Base-by-base conservation (phyloP, 2,113 vertebrate species). In the Trematocara zebra region DNA sequence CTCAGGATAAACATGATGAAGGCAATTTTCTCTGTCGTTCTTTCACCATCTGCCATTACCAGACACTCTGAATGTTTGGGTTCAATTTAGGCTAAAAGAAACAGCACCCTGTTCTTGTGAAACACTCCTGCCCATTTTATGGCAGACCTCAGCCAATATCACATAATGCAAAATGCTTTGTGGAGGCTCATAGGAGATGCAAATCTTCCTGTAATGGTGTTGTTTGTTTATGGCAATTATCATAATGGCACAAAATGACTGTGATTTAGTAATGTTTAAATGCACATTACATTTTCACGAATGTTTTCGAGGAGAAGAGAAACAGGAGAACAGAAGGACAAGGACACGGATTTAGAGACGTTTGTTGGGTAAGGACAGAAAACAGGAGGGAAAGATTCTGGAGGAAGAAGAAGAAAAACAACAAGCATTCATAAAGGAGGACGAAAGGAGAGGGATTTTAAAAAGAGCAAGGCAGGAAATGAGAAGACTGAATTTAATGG, bases 171-270 rank as follows among this genome's bases (percentile, higher is more conserved):
- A 35, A 80, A 56, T 15, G 57, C 78, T 74, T 44, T 2, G 1
- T 37, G 20, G 80, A 83, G 53, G 59, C 69, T 26, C 17, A 26
- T 14, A 47, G 28, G 72, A 82, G 78, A 89, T 79, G 80, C 82
- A 88, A 84, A 93, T 93, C 85, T 91, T 83, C 72, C 76, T 11
- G 74, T 91, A 94, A 94, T 89, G 83, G 80, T 78, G 40, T 59
- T 79, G 89, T 90, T 92, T 94, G 89, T 94, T 92, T 87, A 72
- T 44, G 12, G 82, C 89, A 89, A 92, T 93, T 91, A 91, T 79
- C 5, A 10, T 88, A 91, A 94, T 91, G 78, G 72, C 11, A 49
- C 18, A 52, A 88, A 91, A 94, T 92, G 64, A 93, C 87, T 33
- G 82, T 67, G 85, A 89, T 91, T 91, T 88, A 85, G 17, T 80